Base-by-base conservation (phyloP, 1,140 invertebrate species). In the Scylla paramamosain region DNA sequence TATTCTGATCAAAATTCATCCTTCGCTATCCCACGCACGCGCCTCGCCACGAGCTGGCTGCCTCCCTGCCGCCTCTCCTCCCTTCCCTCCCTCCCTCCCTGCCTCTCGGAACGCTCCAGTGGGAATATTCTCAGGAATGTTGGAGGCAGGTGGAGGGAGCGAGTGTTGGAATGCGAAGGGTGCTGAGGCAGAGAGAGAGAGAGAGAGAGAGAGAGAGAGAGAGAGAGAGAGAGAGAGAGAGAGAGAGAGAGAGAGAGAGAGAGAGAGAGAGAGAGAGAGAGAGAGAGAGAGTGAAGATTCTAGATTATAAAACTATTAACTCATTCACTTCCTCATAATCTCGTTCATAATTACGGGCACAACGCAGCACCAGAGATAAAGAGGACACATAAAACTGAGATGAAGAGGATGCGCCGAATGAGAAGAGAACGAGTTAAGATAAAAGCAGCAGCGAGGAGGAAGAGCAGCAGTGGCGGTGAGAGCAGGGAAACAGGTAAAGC, bases 71-170 rank as follows among this genome's bases (percentile, higher is more conserved):
- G 20, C 29, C 89, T 89, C 46, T 25, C 87, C 32, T 32, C 87
- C 87, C 25, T 45, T 32, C 45, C 46, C n/a, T 91, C 45, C 89
- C 52, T 46, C 46, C 32, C 45, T 48, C 45, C 89, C 45, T 52
- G n/a, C 89, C 89, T 28, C 89, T 25, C n/a, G 31, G 89, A 91
- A 91, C 89, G 89, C 32, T 52, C 52, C 89, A 32, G 39, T 83
- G 91, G 91, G 91, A 92, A 92, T 92, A 92, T 84, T 92, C 67
- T 39, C 91, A 92, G 91, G 91, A 91, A 59, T 67, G 67, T 82
- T 67, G 32, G 29, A 83, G 91, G 90, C 52, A 45, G 77, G 91
- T 67, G n/a, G 67, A 48, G 28, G 46, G 45, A 32, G 52, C 89
- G 52, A 91, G 45, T 91, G 8, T 28, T 29, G 89, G 89, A 91